phyloP scores from a whole-genome alignment of 64 coral and sea anemone species.

The Montipora sp. region DNA sequence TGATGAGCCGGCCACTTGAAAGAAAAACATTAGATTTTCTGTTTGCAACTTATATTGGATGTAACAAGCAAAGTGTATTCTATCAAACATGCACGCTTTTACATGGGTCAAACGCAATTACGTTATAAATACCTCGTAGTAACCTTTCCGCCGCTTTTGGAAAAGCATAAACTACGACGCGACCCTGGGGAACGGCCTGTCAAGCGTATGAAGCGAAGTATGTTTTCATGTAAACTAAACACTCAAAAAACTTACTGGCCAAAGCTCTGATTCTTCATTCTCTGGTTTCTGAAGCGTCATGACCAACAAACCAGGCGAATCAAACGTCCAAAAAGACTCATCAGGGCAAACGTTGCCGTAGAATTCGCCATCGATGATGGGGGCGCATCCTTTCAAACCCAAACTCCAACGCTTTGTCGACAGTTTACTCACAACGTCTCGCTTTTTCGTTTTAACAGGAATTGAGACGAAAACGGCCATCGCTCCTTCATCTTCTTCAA shows the following conservation, averaged over 20 bases:
- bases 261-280: constrained; percentile 66
- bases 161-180: neutral
- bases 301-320: constrained; percentile 77
- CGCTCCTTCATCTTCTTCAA: constrained; percentile 79
- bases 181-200: neutral
- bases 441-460: constrained; percentile 68
- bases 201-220: neutral
- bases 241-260: constrained; percentile 78
- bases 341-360: constrained; percentile 74
- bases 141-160: neutral
- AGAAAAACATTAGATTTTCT: constrained; percentile 52
- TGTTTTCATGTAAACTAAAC: neutral
- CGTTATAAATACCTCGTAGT: constrained; percentile 20
- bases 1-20: constrained; percentile 25
- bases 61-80: constrained; percentile 16
- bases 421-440: constrained; percentile 69
- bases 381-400: constrained; percentile 64
- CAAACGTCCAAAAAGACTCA: constrained; percentile 93
- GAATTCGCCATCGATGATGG: constrained; percentile 89
- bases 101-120: constrained; percentile 8
- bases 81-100: constrained; percentile 31
- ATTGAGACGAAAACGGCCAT: constrained; percentile 85
- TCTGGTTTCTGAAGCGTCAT: constrained; percentile 90
- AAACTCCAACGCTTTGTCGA: constrained; percentile 76
- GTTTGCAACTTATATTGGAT: constrained; percentile 37